Evolutionary conservation across 2,888 invertebrate genomes (phyloP), one percentile per base, ranked within the genome.

Genomic region (Branchinecta sandiegonensis): DNA sequence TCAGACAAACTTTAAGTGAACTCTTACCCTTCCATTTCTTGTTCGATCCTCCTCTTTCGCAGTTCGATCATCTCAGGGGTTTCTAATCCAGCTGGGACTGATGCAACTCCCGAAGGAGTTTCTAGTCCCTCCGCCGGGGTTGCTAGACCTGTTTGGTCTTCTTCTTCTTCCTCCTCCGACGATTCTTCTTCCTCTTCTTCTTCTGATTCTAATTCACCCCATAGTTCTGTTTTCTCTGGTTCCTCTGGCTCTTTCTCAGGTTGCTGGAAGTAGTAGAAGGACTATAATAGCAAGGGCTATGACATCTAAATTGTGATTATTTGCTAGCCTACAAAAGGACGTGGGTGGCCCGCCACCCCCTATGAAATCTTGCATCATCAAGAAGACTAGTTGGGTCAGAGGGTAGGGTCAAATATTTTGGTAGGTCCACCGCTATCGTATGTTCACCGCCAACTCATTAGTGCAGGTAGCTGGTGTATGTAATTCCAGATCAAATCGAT

Each of bases 11-110:
- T 37, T 37, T 37, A 37, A 66, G 63, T 65, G 23, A 56, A 67
- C 17, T 65, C 81, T 77, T 77, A 86, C 90, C 93, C 90, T 78
- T 99, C 99, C 85, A 92, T 90, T 78, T 95, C 94, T 70, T 86
- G 88, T 78, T 96, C 96, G 71, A 94, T 90, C 77, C 95, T 93
- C 80, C 92, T 90, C 81, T 99, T 99, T 72, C 99, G 83, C 72
- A 99, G 82, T 78, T 99, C 99, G 75, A 99, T 99, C 73, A 94
- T 92, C 77, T 99, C 97, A 0, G 99, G 99, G 0, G 99, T 99
- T 81, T 99, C 97, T 81, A 97, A 85, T 70, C 96, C 96, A 66
- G 93, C 89, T 13, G 95, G 94, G 69, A 95, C 89, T 5, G 85
- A 85, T 56, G 90, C 88, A 73, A 94, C 85, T 50, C 96, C 95